These are phyloP conservation scores for Xestobium rufovillosum DNA, from an alignment of 2,888 invertebrate genomes.

Conservation along the genomic window DNA sequence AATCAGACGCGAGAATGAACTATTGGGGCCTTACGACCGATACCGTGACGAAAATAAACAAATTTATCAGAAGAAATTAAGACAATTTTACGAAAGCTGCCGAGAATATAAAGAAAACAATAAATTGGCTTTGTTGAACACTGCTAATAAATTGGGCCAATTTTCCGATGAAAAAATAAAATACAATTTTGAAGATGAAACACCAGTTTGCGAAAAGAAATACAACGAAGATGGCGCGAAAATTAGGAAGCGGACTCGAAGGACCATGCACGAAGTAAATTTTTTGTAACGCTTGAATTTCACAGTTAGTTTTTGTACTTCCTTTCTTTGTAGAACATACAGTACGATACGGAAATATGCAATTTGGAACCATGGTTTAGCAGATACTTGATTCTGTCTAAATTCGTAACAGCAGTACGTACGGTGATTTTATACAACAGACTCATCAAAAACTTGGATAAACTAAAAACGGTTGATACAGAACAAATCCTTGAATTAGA, in stretches of 20 bases:
- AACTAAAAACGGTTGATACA: slow-evolving; percentile 23
- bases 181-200: slow-evolving; percentile 24
- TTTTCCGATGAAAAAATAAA: slow-evolving; percentile 26
- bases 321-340: slow-evolving; percentile 4
- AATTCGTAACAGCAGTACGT: slow-evolving; percentile 33
- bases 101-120: slow-evolving; percentile 29
- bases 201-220: slow-evolving; percentile 12
- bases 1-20: slow-evolving; percentile 24
- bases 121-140: slow-evolving; percentile 25
- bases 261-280: slow-evolving; percentile 25
- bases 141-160: slow-evolving; percentile 24
- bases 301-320: not conserved
- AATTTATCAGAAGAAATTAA: slow-evolving; percentile 28
- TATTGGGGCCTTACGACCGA: slow-evolving; percentile 27
- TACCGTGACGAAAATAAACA: slow-evolving; percentile 32
- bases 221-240: slow-evolving; percentile 20
- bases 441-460: slow-evolving; percentile 29
- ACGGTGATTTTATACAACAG: slow-evolving; percentile 31
- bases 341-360: slow-evolving; percentile 19
- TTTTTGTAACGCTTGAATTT: not conserved
- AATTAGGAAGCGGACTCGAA: slow-evolving; percentile 25
- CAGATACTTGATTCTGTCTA: slow-evolving; percentile 30
- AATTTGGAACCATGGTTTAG: slow-evolving; percentile 34
- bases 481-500: slow-evolving; percentile 22
- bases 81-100: slow-evolving; percentile 26